phyloP scores from a whole-genome alignment of 2,888 invertebrate genomes.

The Drosophila falleni region DNA sequence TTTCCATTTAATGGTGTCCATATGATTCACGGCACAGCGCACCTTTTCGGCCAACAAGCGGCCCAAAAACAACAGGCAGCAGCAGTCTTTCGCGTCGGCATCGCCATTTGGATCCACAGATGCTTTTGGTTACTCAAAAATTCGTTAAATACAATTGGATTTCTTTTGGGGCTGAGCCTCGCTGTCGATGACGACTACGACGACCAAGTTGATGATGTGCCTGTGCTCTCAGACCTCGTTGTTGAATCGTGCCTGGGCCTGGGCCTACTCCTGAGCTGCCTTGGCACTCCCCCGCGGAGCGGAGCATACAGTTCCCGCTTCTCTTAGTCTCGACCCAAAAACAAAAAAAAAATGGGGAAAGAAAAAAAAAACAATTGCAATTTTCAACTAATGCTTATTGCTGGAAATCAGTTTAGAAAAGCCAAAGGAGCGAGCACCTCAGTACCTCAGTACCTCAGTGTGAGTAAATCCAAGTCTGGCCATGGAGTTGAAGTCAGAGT shows the following conservation, averaged over 20 bases:
- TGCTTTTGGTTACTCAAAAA: conserved; percentile 69
- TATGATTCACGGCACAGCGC: conserved; percentile 80
- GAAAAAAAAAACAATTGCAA: conserved; percentile 80
- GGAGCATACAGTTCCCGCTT: conserved; percentile 32
- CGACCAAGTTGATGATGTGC: conserved; percentile 72
- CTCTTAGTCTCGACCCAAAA: conserved; percentile 18
- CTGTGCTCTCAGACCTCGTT: conserved; percentile 66
- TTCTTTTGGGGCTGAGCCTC: conserved; percentile 66
- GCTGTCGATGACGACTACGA: conserved; percentile 69
- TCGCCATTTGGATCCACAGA: conserved; percentile 49
- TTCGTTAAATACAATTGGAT: conserved; percentile 83
- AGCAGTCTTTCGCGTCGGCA: conserved; percentile 27
- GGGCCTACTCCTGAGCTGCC: conserved; percentile 20
- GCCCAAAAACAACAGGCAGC: conserved; percentile 24
- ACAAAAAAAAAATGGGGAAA: conserved; percentile 37
- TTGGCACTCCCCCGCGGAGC: conserved; percentile 77
- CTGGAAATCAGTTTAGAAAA: conserved; percentile 84
- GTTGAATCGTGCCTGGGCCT: conserved; percentile 52
- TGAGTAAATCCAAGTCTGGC: conserved; percentile 37
- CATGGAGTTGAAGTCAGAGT: conserved; percentile 31
- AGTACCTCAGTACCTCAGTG: conserved; percentile 24
- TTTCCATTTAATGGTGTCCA: conserved; percentile 82
- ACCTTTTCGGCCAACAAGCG: conserved; percentile 50
- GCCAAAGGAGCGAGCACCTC: conserved; percentile 64
- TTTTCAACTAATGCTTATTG: conserved; percentile 84